Conservation (phyloP, 2,797 vertebrate species). For the Salmo trutta region DNA sequence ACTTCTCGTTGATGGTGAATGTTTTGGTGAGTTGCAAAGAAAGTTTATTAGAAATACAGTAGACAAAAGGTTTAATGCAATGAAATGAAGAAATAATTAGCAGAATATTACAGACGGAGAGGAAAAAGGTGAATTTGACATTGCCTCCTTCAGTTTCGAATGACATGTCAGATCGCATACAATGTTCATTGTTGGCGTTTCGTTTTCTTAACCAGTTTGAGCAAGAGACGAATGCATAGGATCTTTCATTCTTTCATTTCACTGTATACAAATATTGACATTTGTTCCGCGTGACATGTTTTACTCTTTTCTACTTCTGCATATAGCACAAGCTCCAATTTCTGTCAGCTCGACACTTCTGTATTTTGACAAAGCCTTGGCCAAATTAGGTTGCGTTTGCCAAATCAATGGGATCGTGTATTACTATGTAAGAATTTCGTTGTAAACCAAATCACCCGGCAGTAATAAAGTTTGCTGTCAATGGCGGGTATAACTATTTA, state of each 20-base stretch:
- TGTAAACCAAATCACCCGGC: not conserved
- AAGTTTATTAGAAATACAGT: slow-evolving; percentile 67
- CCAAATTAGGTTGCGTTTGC: not conserved
- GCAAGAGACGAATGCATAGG: slow-evolving; percentile 23
- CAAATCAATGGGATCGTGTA: not conserved
- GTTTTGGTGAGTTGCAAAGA: slow-evolving; percentile 70
- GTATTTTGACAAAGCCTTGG: slow-evolving; percentile 34
- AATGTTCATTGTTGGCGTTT: slow-evolving; percentile 66
- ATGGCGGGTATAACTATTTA: not conserved
- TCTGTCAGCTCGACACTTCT: slow-evolving; percentile 23
- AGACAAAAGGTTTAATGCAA: slow-evolving; percentile 31
- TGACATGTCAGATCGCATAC: slow-evolving; percentile 26
- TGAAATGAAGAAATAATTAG: fast-evolving
- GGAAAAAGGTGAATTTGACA: slow-evolving; percentile 46
- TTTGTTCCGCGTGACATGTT: not conserved
- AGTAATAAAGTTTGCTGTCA: not conserved
- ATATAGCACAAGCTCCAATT: not conserved
- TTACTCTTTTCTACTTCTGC: not conserved
- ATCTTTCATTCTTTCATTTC: not conserved
- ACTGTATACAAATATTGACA: not conserved
- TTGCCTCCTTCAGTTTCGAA: slow-evolving; percentile 3
- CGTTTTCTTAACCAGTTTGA: slow-evolving; percentile 49
- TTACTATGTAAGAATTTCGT: not conserved
- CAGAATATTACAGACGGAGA: not conserved
- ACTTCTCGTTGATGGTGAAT: slow-evolving; percentile 61